These are phyloP conservation scores for Linnaemya vulpina DNA, from an alignment of 2,888 invertebrate genomes.

Conservation along the genomic window DNA sequence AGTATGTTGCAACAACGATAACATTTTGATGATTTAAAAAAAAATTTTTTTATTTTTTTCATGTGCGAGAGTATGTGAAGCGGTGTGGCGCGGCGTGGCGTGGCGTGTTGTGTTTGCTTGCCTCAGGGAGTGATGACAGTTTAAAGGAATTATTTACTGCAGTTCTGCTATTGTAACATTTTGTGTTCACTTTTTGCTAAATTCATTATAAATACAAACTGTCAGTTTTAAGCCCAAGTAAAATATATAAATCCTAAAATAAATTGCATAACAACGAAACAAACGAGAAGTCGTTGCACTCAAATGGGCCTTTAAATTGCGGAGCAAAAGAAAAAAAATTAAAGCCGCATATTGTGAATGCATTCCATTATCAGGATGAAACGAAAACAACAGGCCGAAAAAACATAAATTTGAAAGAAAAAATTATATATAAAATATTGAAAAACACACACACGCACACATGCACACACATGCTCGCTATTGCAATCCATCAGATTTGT, in stretches of 20 bases:
- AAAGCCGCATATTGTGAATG: not conserved
- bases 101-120: not conserved
- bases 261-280: constrained; percentile 63
- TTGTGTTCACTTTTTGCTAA: constrained; percentile 21
- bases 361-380: constrained; percentile 47
- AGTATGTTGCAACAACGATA: constrained; percentile 16
- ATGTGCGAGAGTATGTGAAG: not conserved
- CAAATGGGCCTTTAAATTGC: constrained; percentile 42
- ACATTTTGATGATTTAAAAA: not conserved
- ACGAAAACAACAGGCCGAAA: constrained; percentile 38
- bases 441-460: constrained; percentile 29
- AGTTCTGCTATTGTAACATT: constrained; percentile 35
- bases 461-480: constrained; percentile 7
- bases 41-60: not conserved
- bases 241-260: constrained; percentile 68
- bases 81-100: not conserved
- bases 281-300: constrained; percentile 60
- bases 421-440: constrained; percentile 41
- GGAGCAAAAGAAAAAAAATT: not conserved
- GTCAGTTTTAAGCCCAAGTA: constrained; percentile 64
- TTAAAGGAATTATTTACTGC: constrained; percentile 46
- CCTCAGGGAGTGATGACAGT: constrained; percentile 48
- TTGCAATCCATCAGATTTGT: constrained; percentile 64
- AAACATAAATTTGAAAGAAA: constrained; percentile 20
- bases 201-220: constrained; percentile 64